Conservation (phyloP, 2,113 vertebrate species). For the Erpornis zantholeuca region DNA sequence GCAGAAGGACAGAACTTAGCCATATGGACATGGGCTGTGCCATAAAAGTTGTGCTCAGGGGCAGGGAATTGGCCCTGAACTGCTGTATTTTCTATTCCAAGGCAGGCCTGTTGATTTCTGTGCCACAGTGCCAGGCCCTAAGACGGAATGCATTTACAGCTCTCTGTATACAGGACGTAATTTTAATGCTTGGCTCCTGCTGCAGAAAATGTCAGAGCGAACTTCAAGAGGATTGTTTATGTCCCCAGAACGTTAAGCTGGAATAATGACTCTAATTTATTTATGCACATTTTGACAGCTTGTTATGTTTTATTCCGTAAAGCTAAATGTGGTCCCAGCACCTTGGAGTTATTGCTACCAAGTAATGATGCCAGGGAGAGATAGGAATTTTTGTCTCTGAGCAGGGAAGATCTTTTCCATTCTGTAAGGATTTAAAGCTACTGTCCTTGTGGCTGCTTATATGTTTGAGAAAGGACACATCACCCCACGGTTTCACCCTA, state of each 20-base stretch:
- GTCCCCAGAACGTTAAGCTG: constrained; percentile 45
- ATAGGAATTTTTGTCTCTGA: neutral
- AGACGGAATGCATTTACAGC: constrained; percentile 38
- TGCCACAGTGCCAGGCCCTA: neutral
- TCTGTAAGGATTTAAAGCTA: neutral
- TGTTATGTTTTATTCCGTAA: constrained; percentile 39
- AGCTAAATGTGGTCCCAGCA: constrained; percentile 37
- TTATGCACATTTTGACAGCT: constrained; percentile 51
- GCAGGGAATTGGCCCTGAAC: constrained; percentile 24
- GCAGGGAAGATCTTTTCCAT: neutral
- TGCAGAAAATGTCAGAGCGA: constrained; percentile 23
- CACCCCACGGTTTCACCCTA: no score
- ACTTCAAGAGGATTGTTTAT: constrained; percentile 52
- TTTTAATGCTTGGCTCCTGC: constrained; percentile 38
- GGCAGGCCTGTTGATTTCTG: constrained; percentile 35
- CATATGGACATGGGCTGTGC: constrained; percentile 39
- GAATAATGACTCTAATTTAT: constrained; percentile 53
- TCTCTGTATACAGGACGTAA: constrained; percentile 8
- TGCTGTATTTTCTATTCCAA: constrained; percentile 39
- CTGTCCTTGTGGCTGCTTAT: neutral
- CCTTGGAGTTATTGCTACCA: neutral
- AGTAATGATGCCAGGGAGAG: neutral
- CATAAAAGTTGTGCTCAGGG: constrained; percentile 41
- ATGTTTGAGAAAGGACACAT: neutral
- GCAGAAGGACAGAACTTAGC: constrained; percentile 45